Evolutionary conservation across 2,797 vertebrate species (phyloP), one percentile per base, ranked within the genome.

Genomic region (Parotocinclus haroldoi): DNA sequence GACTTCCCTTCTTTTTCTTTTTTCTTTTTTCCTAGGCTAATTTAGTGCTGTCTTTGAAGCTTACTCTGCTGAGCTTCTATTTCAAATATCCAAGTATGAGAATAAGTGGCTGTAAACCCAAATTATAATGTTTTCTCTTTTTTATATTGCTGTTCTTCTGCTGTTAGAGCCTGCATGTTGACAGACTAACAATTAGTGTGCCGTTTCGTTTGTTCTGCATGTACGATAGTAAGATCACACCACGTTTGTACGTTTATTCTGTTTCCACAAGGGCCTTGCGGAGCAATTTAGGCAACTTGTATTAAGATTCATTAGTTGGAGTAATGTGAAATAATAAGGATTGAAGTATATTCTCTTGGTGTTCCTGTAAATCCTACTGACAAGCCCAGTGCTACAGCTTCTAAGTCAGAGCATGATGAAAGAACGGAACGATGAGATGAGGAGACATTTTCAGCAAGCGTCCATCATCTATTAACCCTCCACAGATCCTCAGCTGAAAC

Each of bases 61-160:
- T 79, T 89, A 87, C 88, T 91, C 89, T 81, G 79, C 75, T 80
- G 88, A 89, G 88, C 85, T 88, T 85, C 86, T 86, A 83, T 90
- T 91, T 90, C 89, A 89, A 89, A 90, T 91, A 91, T 91, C 89
- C 88, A 92, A 91, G 91, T 92, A 89, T 87, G 85, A 82, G 90
- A 89, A 91, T 92, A 91, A 92, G 87, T 79, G 39, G 87, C 86
- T 82, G 86, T 84, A 89, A 91, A 91, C 87, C 88, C 85, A 84
- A 88, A 88, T 91, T 88, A 90, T 90, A 86, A 86, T 85, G 83
- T 83, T 89, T 85, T 86, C 83, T 50, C 57, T 79, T 81, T 74
- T 79, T 85, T 79, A 80, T 82, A 80, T 79, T 63, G 77, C 79
- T 76, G 78, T 85, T 82, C 84, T 76, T 80, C 80, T 74, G 77